Evolutionary conservation across 2,797 vertebrate species (phyloP), one percentile per base, ranked within the genome.

Genomic region (Rhodeus uyekii): DNA sequence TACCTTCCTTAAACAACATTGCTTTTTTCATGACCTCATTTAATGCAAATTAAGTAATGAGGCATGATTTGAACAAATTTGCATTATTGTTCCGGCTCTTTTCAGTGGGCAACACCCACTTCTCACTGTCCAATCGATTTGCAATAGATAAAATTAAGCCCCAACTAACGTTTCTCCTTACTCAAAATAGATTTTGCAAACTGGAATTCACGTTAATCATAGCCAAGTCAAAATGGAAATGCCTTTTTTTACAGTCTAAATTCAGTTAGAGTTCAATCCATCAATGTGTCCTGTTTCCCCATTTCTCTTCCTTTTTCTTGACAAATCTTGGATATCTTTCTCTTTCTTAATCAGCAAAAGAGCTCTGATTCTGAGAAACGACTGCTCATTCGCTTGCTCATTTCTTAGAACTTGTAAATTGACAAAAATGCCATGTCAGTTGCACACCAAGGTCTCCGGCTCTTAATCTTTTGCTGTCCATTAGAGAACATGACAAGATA

Each of bases 361-460:
- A 86, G 72, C 72, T 44, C 39, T 4, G 19, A 63, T 83, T 72
- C 77, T 81, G 71, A 46, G 74, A 72, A 73, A 42, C 78, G 50
- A 46, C 72, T 63, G 55, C 78, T 78, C 82, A 64, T 82, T 81
- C 46, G 36, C 44, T 58, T 27, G 34, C 38, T 67, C 39, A 39
- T 39, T 77, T 87, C 82, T 68, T 86, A 61, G 78, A 73, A 83
- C 58, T 80, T 77, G 71, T 78, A 83, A 74, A 85, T 78, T 75
- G 83, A 80, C 84, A 80, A 73, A 83, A 82, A 76, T 82, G 82
- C 71, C 72, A 72, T 58, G 83, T 82, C 75, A 79, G 53, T 80
- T 84, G 55, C 67, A 76, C 46, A 73, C 32, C 2, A 8, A 81
- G 76, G 58, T 48, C n/a, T 65, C 64, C 1, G 2, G n/a, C 76